A percentile compares a stretch with the other conserved stretches of the same genome.
Conservation (phyloP, 2,888 invertebrate species). For the Leistus spinibarbis region DNA sequence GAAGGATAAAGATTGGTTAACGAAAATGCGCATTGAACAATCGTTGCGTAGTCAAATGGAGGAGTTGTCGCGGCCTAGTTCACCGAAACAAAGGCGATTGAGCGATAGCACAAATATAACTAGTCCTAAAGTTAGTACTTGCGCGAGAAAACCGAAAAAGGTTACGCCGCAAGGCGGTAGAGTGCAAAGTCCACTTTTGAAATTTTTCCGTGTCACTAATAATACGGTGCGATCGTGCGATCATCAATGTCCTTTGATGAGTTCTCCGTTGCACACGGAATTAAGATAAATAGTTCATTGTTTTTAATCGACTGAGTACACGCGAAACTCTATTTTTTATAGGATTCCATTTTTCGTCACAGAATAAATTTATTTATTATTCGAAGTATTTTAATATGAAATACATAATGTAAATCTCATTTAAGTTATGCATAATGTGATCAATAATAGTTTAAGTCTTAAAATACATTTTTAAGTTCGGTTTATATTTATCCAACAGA, state of each 20-base stretch:
- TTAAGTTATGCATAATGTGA: not conserved
- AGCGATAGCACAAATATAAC: slow-evolving; percentile 40
- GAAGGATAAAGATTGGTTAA: slow-evolving; percentile 75
- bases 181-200: slow-evolving; percentile 46
- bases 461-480: not conserved
- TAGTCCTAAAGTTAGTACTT: slow-evolving; percentile 41
- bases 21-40: slow-evolving; percentile 65
- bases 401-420: not conserved
- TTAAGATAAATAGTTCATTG: not conserved
- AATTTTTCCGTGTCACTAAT: slow-evolving; percentile 51
- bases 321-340: not conserved
- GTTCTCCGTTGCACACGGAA: not conserved
- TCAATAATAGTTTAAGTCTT: not conserved
- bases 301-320: not conserved
- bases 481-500: not conserved
- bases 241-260: slow-evolving; percentile 1
- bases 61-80: slow-evolving; percentile 46
- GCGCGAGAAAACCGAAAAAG: slow-evolving; percentile 36
- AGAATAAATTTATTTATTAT: not conserved
- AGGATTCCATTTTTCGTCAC: not conserved
- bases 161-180: not conserved
- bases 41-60: slow-evolving; percentile 48
- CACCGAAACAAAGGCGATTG: slow-evolving; percentile 48
- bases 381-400: not conserved
- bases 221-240: slow-evolving; percentile 26